Base-by-base conservation (phyloP, 1,140 invertebrate genomes). In the Trichonephila inaurata region DNA sequence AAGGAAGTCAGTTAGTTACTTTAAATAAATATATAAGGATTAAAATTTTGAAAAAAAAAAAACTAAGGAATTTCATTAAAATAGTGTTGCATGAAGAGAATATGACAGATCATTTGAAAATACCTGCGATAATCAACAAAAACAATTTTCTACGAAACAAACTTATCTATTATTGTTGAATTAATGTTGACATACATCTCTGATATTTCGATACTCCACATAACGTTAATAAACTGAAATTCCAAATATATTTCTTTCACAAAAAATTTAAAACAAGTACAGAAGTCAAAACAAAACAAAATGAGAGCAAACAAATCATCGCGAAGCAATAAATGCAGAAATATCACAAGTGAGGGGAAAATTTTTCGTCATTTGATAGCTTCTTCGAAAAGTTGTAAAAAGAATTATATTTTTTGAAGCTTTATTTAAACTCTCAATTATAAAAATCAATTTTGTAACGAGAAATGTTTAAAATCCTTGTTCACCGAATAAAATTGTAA, bases 381-480 rank as follows among this genome's bases (percentile, higher is more conserved):
- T 77, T 40, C 33, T 77, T 77, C 72, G 5, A 77, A 19, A 77
- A 64, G 12, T 21, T 6, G 6, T 6, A 64, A 64, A 77, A 33
- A 33, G 7, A 77, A 12, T 33, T 77, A 33, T 77, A 6, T 77
- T 40, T 19, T 12, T 72, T 24, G 16, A 60, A 60, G 82, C 21
- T 83, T 83, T 83, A 83, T 83, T 83, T 60, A 83, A 83, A 83
- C 51, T 83, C 51, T 58, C 58, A 62, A 87, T 89, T 89, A 64
- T 81, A 24, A 58, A 77, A 90, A 77, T 81, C 89, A 81, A 21
- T 58, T 58, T 60, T 18, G 44, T 58, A 58, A 83, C 40, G 82
- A 83, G 51, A 83, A 58, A 60, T 83, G 12, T 60, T 83, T 83
- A 83, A 81, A 90, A 24, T n/a, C 61, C 69, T 81, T 28, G 44